Evolutionary conservation across 2,888 invertebrate genomes (phyloP), one percentile per base, ranked within the genome.

Genomic region (Shargacucullia verbasci): DNA sequence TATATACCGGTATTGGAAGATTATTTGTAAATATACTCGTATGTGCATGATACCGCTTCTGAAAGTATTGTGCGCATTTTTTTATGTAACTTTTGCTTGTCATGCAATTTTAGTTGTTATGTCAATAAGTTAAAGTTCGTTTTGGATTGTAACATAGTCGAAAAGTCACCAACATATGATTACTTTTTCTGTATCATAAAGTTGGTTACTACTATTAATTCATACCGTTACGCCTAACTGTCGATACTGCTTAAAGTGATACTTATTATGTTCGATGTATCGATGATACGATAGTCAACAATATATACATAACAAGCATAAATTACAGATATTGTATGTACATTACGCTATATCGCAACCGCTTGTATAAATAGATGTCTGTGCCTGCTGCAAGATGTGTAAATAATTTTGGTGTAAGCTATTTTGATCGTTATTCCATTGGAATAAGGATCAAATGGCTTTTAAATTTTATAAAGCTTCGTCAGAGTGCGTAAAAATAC

Each of bases 31-130:
- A 47, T 54, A 55, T 55, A n/a, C n/a, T n/a, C n/a, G n/a, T n/a
- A 70, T 69, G 66, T 70, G 73, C 79, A 72, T 72, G 72, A 47
- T 40, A 29, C 27, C 12, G 70, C 70, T 69, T 2, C 20, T 35
- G 13, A 8, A 41, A 35, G n/a, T 41, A 37, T 47, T 34, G 10
- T n/a, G 44, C 11, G 44, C 40, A 13, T 44, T 34, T 40, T 31
- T 31, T 48, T n/a, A 15, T n/a, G 50, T 66, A 47, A 52, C 15
- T 38, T 48, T 61, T 61, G 61, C 38, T 52, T 52, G 38, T 8
- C 13, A 27, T 4, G 11, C 9, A 4, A 2, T n/a, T n/a, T n/a
- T n/a, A n/a, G n/a, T n/a, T n/a, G n/a, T n/a, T n/a, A n/a, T n/a
- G n/a, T n/a, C n/a, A n/a, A n/a, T n/a, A n/a, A n/a, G n/a, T n/a